Percentiles rank a stretch among this genome's conserved stretches.
Conservation (phyloP, 2,888 invertebrate species). For the Drosophila diplacantha region DNA sequence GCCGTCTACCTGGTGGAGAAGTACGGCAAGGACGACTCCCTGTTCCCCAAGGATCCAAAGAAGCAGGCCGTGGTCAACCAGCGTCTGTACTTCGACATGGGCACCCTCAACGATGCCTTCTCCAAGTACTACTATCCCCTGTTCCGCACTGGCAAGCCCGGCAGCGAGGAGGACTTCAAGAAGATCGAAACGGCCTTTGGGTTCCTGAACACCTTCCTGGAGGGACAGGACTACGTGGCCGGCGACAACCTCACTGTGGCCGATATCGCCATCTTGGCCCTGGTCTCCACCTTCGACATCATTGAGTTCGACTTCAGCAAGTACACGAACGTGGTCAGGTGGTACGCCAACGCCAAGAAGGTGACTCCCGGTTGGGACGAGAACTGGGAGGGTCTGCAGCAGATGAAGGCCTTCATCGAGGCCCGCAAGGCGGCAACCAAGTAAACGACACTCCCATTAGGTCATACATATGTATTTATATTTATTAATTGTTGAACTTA, state of each 20-base stretch:
- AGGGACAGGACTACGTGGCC: slow-evolving; percentile 83
- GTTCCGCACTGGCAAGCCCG: slow-evolving; percentile 80
- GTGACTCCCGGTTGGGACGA: slow-evolving; percentile 80
- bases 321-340: slow-evolving; percentile 39
- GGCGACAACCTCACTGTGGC: slow-evolving; percentile 86
- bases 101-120: slow-evolving; percentile 84
- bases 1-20: slow-evolving; percentile 87
- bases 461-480: background rate
- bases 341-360: slow-evolving; percentile 81
- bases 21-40: slow-evolving; percentile 85
- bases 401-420: slow-evolving; percentile 75
- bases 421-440: background rate
- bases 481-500: slow-evolving; percentile 5
- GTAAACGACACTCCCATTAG: background rate
- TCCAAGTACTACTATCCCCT: slow-evolving; percentile 83
- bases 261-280: slow-evolving; percentile 83
- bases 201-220: slow-evolving; percentile 84
- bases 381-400: slow-evolving; percentile 78
- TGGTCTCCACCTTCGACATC: slow-evolving; percentile 79
- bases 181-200: slow-evolving; percentile 83
- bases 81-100: slow-evolving; percentile 87
- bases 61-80: slow-evolving; percentile 87
- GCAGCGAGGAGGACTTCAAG: slow-evolving; percentile 82
- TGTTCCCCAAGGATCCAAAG: slow-evolving; percentile 86
- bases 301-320: slow-evolving; percentile 28